Conservation (phyloP, 92 coral and sea anemone species). For the Phenganax marumi region DNA sequence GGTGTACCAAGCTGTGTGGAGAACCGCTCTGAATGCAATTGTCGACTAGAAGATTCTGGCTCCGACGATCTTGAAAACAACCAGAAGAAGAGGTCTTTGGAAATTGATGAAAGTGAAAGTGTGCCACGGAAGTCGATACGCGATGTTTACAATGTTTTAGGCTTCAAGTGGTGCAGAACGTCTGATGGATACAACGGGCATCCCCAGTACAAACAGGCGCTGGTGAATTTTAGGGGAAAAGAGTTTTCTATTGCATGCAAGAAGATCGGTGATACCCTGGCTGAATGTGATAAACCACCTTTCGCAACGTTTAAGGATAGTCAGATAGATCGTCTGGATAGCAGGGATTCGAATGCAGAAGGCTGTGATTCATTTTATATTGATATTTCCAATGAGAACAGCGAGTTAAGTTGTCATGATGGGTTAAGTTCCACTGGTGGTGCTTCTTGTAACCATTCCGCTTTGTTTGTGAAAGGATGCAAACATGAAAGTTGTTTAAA, state of each 20-base stretch:
- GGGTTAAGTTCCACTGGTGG: background rate
- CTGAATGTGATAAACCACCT: background rate
- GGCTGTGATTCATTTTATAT: slow-evolving; percentile 21
- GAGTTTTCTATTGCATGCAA: slow-evolving; percentile 3
- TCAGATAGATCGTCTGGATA: background rate
- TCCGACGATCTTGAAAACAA: background rate
- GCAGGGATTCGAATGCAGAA: background rate
- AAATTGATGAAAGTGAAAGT: slow-evolving; percentile 16
- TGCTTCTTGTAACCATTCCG: too few relatives aligned
- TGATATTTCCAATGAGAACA: background rate
- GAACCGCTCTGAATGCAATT: background rate
- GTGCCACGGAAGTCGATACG: background rate
- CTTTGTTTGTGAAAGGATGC: too few relatives aligned
- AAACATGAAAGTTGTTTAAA: too few relatives aligned
- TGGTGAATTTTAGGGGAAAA: background rate
- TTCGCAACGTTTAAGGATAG: slow-evolving; percentile 1
- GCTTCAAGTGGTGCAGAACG: background rate
- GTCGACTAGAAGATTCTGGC: background rate
- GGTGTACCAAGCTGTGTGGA: background rate
- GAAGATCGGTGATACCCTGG: background rate
- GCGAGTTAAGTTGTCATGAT: background rate
- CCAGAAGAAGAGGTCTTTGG: background rate
- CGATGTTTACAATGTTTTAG: slow-evolving; percentile 38
- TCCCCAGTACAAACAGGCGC: slow-evolving; percentile 3
- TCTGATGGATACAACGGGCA: background rate